Evolutionary conservation across 2,888 invertebrate genomes (phyloP).

Genomic region (Trichogramma dendrolimi): DNA sequence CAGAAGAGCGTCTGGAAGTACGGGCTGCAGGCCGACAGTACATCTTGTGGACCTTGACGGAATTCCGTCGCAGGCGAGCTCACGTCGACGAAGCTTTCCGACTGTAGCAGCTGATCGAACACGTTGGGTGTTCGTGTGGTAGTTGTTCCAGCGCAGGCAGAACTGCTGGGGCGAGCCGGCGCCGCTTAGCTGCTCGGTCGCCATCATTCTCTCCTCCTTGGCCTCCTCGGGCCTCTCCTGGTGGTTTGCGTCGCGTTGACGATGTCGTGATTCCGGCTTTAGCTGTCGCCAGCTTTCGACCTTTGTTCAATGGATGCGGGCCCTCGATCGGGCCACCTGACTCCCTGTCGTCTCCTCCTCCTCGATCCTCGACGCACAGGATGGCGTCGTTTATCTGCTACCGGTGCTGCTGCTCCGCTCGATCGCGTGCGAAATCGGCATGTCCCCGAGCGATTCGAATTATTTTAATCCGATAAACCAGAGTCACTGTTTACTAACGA

Average conservation of each 20-base stretch:
- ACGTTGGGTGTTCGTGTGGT: conserved; percentile 83
- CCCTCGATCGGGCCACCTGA: neutral
- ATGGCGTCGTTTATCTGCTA: neutral
- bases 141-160: conserved; percentile 90
- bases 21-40: conserved; percentile 87
- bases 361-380: neutral
- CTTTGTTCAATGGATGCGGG: too few species aligned
- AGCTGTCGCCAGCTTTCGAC: too few species aligned
- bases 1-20: conserved; percentile 87
- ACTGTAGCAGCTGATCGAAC: conserved; percentile 84
- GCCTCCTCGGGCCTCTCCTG: too few species aligned
- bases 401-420: conserved; percentile 21
- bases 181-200: conserved; percentile 54
- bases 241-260: neutral
- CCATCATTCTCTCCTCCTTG: too few species aligned
- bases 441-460: too few species aligned
- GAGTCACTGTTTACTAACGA: too few species aligned
- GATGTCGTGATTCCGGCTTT: too few species aligned
- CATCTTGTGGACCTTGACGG: conserved; percentile 94
- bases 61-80: too few species aligned
- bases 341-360: conserved; percentile 2
- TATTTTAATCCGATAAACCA: too few species aligned
- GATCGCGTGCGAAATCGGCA: too few species aligned
- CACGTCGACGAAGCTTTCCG: conserved; percentile 86
- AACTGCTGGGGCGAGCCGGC: conserved; percentile 74